These are phyloP conservation scores for Xenotilapia flavipinnis DNA, from an alignment of 2,113 vertebrate genomes.

Conservation along the genomic window DNA sequence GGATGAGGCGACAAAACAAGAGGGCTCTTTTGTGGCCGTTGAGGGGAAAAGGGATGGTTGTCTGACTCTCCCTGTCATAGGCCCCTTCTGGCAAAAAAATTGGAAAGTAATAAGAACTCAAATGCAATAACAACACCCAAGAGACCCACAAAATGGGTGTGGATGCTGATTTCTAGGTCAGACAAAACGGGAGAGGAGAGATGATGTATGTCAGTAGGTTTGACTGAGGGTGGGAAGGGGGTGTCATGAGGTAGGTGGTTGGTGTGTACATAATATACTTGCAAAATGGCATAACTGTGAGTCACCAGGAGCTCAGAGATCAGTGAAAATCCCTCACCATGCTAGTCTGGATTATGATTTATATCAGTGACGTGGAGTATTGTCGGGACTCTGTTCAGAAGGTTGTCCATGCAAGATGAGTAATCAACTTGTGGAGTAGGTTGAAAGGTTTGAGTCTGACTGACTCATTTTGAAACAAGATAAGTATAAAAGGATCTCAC, in stretches of 20 bases:
- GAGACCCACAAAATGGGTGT: background rate
- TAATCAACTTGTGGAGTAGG: background rate
- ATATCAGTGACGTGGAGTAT: background rate
- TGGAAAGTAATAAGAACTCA: background rate
- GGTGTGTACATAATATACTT: background rate
- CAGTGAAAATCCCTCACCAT: background rate
- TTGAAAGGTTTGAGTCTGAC: background rate
- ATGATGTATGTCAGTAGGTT: background rate
- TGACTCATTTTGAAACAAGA: background rate
- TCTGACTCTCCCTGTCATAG: background rate
- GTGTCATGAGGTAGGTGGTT: background rate
- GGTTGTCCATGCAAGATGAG: background rate
- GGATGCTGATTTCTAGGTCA: background rate
- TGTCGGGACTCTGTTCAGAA: background rate
- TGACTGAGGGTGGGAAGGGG: background rate
- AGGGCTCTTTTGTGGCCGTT: conserved; percentile 4
- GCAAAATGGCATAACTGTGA: background rate
- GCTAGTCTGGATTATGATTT: background rate
- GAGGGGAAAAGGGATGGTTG: background rate
- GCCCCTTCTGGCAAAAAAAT: background rate
- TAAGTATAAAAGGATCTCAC: background rate
- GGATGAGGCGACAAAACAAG: conserved; percentile 15
- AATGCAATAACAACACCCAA: background rate
- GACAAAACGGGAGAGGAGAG: background rate
- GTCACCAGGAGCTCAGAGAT: background rate